phyloP scores from a whole-genome alignment of 2,113 vertebrate species.

The Myxocyprinus asiaticus region DNA sequence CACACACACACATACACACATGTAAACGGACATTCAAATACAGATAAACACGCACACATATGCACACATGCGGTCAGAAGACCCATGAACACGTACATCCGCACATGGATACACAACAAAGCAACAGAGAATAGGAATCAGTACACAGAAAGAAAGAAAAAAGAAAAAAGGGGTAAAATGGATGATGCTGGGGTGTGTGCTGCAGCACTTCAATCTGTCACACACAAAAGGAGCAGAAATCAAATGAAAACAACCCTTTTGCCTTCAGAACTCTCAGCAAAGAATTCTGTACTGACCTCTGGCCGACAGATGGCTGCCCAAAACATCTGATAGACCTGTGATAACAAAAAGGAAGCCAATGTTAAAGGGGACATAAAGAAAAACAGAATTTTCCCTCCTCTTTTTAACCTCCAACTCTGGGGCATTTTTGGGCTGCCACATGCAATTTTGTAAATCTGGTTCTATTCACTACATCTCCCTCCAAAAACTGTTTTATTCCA shows the following conservation, averaged over 20 bases:
- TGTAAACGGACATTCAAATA: constrained; percentile 47
- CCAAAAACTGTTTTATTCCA: no score
- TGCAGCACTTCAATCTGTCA: constrained; percentile 70
- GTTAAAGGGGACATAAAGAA: not conserved
- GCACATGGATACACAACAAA: constrained; percentile 69
- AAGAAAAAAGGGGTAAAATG: constrained; percentile 86
- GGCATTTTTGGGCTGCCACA: no score
- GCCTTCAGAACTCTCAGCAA: not conserved
- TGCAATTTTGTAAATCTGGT: no score
- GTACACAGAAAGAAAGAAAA: constrained; percentile 67
- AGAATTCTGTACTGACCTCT: constrained; percentile 70
- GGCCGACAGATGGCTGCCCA: constrained; percentile 54
- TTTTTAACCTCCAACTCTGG: not conserved
- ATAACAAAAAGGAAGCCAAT: constrained; percentile 56
- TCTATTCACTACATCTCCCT: no score
- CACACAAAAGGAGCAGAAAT: constrained; percentile 71
- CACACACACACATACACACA: constrained; percentile 62
- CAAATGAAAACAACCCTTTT: constrained; percentile 66
- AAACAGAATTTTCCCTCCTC: not conserved
- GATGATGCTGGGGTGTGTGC: constrained; percentile 76
- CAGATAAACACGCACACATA: constrained; percentile 11
- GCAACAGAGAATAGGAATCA: constrained; percentile 39
- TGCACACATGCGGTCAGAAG: constrained; percentile 55
- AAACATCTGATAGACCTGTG: constrained; percentile 59
- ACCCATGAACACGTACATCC: constrained; percentile 76